Evolutionary conservation across 2,888 invertebrate species (phyloP), one percentile per base, ranked within the genome.

Genomic region (Mesodorylaimus sp.): DNA sequence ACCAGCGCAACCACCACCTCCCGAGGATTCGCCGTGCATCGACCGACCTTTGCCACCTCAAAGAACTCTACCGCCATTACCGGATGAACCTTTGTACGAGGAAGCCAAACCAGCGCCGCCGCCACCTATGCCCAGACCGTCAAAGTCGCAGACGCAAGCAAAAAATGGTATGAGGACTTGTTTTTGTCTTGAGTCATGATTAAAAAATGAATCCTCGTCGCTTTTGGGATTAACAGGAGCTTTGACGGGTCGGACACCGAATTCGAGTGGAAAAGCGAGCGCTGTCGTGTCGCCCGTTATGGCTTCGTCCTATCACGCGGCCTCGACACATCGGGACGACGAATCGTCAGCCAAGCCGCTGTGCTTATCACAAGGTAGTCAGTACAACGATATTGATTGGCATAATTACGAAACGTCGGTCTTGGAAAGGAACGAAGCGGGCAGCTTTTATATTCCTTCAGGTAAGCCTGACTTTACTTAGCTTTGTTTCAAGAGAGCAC

Each of bases 341-440:
- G n/a, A n/a, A n/a, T n/a, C n/a, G n/a, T n/a, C n/a, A n/a, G 32
- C 7, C 16, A 32, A 32, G 16, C 32, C 32, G 32, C 32, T 16
- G 32, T 32, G n/a, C n/a, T 13, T 39, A 13, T 26, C 26, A 13
- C 44, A 43, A 43, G 21, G 7, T 32, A 32, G 32, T 32, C 32
- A 32, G 16, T 32, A 32, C 32, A 32, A 32, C 32, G 32, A 32
- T 16, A 16, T 32, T 16, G 32, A 32, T 26, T 43, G 21, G 5
- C 13, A 43, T 26, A 43, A 7, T 26, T 43, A 43, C 44, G 44
- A 43, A 43, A 43, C 44, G 26, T 43, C 44, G 26, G 19, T 43
- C 27, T 26, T 43, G 27, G 44, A 43, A 26, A 24, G 27, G 10
- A 43, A 43, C 21, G 44, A 43, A 24, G 19, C 27, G 25, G 44